Percentiles rank a stretch among this genome's conserved stretches.
These are phyloP conservation scores for Barypeithes pellucidus DNA, from an alignment of 2,888 invertebrate species.

Conservation along the genomic window DNA sequence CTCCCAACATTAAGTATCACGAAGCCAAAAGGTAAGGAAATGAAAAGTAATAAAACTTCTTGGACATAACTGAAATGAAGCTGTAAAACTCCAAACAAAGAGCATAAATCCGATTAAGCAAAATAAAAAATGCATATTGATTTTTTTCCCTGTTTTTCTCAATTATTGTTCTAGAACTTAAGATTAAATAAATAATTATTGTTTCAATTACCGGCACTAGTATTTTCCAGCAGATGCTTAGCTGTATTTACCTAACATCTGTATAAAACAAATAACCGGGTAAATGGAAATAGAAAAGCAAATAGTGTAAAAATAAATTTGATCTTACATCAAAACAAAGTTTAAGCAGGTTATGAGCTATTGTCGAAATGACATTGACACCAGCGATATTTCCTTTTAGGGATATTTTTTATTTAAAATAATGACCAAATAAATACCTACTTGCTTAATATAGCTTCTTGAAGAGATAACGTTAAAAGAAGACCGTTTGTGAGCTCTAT, in stretches of 20 bases:
- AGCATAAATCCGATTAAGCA: neutral
- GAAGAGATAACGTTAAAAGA: no score
- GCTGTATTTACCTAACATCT: constrained; percentile 22
- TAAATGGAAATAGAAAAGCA: constrained; percentile 30
- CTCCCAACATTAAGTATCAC: no score
- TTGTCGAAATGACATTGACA: constrained; percentile 28
- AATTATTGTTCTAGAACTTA: neutral
- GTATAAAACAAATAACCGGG: constrained; percentile 29
- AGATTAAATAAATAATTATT: neutral
- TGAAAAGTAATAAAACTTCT: no score
- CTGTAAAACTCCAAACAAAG: neutral
- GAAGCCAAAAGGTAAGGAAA: no score
- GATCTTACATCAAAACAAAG: constrained; percentile 31
- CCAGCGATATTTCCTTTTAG: constrained; percentile 1
- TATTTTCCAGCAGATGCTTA: constrained; percentile 22
- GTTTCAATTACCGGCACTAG: constrained; percentile 9
- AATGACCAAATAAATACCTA: neutral
- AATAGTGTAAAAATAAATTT: constrained; percentile 36
- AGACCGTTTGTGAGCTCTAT: no score
- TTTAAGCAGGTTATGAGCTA: constrained; percentile 16
- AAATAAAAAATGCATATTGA: neutral
- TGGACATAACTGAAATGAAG: no score
- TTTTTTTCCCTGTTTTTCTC: neutral
- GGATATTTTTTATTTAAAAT: constrained; percentile 5
- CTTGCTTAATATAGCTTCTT: no score